phyloP scores from a whole-genome alignment of 2,797 vertebrate species.

The Euphonia xanthogaster region DNA sequence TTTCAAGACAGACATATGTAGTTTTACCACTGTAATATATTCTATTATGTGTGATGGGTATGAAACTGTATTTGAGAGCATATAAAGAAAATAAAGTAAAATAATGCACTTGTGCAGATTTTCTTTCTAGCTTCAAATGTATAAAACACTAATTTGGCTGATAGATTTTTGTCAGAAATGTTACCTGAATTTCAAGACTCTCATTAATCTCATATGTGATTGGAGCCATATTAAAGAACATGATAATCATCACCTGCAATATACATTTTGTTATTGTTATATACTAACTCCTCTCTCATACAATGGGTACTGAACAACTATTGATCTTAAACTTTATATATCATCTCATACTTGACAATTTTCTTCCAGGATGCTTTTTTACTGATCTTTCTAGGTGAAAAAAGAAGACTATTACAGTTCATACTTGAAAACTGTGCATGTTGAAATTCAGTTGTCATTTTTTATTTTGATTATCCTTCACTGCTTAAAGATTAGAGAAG shows the following conservation, averaged over 20 bases:
- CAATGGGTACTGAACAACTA: background rate
- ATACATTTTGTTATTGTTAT: background rate
- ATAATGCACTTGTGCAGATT: background rate
- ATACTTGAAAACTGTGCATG: background rate
- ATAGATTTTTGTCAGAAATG: background rate
- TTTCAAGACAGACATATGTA: background rate
- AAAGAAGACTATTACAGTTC: background rate
- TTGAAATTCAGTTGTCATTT: background rate
- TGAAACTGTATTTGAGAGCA: background rate
- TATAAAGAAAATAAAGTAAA: background rate
- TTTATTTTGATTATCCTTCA: background rate
- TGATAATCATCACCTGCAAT: background rate
- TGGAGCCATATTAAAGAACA: background rate
- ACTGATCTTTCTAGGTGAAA: background rate
- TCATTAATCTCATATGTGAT: background rate
- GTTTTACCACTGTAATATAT: background rate
- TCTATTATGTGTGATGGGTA: background rate
- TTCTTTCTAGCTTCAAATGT: background rate
- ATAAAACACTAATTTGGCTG: background rate
- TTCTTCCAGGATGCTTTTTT: background rate
- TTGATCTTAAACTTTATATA: background rate
- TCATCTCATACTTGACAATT: background rate
- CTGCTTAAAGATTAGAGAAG: background rate
- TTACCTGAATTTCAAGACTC: background rate
- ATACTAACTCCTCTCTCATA: background rate